These are phyloP conservation scores for Watsonalla binaria DNA, from an alignment of 2,888 invertebrate genomes.

Conservation along the genomic window DNA sequence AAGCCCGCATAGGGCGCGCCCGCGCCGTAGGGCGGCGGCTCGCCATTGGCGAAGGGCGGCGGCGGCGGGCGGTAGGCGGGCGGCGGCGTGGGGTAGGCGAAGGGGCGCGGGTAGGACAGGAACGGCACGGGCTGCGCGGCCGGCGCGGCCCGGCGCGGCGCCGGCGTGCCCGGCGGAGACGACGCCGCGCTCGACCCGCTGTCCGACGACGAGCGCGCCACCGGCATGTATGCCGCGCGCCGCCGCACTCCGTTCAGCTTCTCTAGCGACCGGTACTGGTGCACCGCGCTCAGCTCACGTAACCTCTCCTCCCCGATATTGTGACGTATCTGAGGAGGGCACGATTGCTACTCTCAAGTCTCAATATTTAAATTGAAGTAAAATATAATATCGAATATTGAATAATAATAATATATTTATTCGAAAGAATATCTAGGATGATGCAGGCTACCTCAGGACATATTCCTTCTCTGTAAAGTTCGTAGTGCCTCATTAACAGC, in stretches of 20 bases:
- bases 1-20: conserved; percentile 64
- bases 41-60: conserved; percentile 69
- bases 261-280: conserved; percentile 77
- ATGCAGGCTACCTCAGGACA: too few relatives aligned
- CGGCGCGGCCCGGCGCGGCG: conserved; percentile 46
- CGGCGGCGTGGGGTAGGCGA: conserved; percentile 62
- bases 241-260: conserved; percentile 78
- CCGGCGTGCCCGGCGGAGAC: conserved; percentile 65
- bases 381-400: too few relatives aligned
- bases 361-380: too few relatives aligned
- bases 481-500: too few relatives aligned
- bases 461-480: too few relatives aligned
- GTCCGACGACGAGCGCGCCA: conserved; percentile 58
- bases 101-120: conserved; percentile 59
- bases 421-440: too few relatives aligned
- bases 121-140: conserved; percentile 47
- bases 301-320: conserved; percentile 81
- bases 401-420: too few relatives aligned
- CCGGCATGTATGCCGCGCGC: conserved; percentile 50
- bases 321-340: conserved; percentile 75
- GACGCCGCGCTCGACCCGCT: conserved; percentile 66
- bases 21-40: conserved; percentile 65
- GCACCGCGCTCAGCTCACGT: conserved; percentile 76
- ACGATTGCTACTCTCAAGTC: conserved; percentile 8
- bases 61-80: conserved; percentile 64